phyloP scores from a whole-genome alignment of 2,113 vertebrate genomes.

The Aegotheles bennettii region DNA sequence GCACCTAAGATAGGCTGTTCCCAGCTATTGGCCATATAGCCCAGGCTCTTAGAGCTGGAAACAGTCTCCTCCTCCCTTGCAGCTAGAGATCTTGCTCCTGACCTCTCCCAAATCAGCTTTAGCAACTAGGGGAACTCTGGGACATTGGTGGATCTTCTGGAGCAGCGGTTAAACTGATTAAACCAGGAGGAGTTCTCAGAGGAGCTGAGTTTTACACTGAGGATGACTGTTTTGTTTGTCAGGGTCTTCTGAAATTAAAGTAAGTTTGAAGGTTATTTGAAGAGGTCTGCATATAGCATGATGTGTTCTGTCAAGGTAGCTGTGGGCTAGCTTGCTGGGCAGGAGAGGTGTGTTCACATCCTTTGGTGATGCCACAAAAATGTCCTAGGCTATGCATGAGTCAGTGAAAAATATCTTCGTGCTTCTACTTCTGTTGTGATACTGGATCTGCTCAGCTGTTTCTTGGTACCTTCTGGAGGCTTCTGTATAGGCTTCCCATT shows the following conservation, averaged over 20 bases:
- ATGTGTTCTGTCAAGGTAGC: background rate
- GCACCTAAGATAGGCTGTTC: background rate
- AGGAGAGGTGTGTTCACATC: background rate
- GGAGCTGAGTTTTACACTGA: background rate
- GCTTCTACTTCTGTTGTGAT: background rate
- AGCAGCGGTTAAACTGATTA: background rate
- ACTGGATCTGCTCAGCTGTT: background rate
- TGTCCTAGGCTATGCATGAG: fast-evolving
- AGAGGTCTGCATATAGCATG: background rate
- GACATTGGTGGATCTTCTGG: background rate
- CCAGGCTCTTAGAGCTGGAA: background rate
- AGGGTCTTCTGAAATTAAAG: background rate
- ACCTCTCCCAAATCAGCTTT: background rate
- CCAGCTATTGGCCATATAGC: background rate
- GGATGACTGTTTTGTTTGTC: background rate
- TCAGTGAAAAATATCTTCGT: background rate
- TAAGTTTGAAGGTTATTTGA: background rate
- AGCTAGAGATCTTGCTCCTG: background rate
- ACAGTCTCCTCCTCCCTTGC: background rate
- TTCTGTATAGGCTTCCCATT: background rate
- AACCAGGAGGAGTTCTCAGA: background rate
- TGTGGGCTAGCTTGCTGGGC: background rate
- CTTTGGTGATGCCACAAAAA: background rate
- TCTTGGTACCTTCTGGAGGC: background rate
- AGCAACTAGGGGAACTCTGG: background rate